Conservation (phyloP, 2,797 vertebrate species). For the Enteromius afrohamiltoni region DNA sequence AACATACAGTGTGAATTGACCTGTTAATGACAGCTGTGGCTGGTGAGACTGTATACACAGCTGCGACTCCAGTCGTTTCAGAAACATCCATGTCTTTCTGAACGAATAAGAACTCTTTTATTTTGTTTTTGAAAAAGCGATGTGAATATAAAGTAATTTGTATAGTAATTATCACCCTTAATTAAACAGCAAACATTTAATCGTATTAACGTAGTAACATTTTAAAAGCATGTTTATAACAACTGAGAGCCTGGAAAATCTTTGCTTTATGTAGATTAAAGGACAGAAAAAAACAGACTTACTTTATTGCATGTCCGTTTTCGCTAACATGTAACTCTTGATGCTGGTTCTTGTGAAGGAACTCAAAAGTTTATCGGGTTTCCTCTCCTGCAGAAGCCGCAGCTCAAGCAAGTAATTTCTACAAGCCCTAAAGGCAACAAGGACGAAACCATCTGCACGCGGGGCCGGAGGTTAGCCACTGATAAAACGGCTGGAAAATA, state of each 20-base stretch:
- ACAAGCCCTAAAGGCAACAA: constrained; percentile 6
- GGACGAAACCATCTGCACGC: constrained; percentile 30
- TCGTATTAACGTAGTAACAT: background rate
- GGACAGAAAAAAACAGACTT: background rate
- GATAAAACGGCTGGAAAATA: background rate
- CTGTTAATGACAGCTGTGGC: constrained; percentile 15
- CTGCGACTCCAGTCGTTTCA: background rate
- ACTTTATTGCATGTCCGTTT: background rate
- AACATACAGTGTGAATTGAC: background rate
- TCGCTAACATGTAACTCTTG: too few species aligned
- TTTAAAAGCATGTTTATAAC: background rate
- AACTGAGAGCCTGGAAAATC: background rate
- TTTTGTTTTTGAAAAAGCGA: background rate
- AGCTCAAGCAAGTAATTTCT: background rate
- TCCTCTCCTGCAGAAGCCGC: background rate
- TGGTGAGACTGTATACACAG: constrained; percentile 30
- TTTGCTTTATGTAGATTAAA: background rate
- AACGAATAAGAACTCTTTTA: background rate
- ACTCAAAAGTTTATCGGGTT: background rate
- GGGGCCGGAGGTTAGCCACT: background rate
- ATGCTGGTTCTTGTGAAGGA: background rate
- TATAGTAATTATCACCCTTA: background rate
- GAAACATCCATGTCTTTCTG: background rate
- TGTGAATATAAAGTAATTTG: background rate
- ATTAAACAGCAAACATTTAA: background rate